Base-by-base conservation (phyloP, 1,140 invertebrate genomes). In the Tetranychus cinnabarinus region DNA sequence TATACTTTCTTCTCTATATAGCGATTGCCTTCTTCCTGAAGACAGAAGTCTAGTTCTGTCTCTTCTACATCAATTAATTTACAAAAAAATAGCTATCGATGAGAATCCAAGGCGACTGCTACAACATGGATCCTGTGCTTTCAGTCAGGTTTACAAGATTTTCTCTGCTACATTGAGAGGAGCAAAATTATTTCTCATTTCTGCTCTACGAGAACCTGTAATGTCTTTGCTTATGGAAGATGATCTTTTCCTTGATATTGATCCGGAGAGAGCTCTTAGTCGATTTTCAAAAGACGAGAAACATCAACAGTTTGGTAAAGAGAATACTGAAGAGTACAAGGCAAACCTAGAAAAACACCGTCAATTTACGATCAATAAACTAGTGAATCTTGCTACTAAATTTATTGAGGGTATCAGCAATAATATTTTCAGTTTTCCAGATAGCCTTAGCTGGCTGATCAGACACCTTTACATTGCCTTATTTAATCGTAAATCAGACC, bases 141-240 rank as follows among this genome's bases (percentile, higher is more conserved):
- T 97, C 69, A 82, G 85, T 36, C 78, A 82, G n/a, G 75, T 96
- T 34, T 97, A 91, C 74, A 83, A 83, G 65, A 78, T 84, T 35
- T 86, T 93, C 69, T 85, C 86, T 59, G 92, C 97, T 71, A 82
- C 82, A n/a, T 77, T 91, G 48, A 85, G 87, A 67, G 85, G 88
- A 6, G 84, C 88, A 1, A 85, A 91, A 67, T 79, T 95, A 54
- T 97, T 97, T 73, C 77, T 97, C 3, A 88, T 88, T 0, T 84
- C 89, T 23, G 86, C 90, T 3, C 76, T 98, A 3, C 84, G 92
- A 70, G 81, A 82, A 15, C 89, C 93, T 1, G 85, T 97, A 48
- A 85, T 95, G 79, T 80, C 84, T 54, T 76, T 97, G n/a, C 75
- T 97, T 3, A 87, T 86, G 74, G 87, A 91, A 67, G 87, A 91